These are phyloP conservation scores for Cacatua alba DNA, from an alignment of 2,113 vertebrate genomes.

Conservation along the genomic window DNA sequence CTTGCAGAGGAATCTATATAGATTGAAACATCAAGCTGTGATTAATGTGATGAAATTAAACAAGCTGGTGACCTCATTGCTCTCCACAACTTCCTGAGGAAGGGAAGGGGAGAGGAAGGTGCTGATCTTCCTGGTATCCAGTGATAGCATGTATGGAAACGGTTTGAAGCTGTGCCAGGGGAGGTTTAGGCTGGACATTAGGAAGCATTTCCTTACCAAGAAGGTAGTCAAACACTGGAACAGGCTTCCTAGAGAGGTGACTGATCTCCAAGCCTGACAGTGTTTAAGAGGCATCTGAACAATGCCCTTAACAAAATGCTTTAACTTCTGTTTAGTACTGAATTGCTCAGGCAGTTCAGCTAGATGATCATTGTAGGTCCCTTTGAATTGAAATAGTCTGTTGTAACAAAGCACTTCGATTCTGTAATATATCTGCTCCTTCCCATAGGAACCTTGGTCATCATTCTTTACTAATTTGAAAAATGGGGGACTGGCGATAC, in stretches of 20 bases:
- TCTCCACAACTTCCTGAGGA: background rate
- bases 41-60: background rate
- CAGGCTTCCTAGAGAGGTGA: background rate
- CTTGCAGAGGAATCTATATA: background rate
- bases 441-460: conserved; percentile 81
- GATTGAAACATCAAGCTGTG: background rate
- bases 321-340: background rate
- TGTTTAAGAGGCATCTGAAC: background rate
- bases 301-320: background rate
- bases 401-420: background rate
- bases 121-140: background rate
- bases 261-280: accelerated
- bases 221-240: background rate
- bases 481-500: background rate
- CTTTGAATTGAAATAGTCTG: background rate
- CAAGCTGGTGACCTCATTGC: background rate
- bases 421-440: background rate
- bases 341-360: background rate
- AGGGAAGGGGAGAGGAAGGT: background rate
- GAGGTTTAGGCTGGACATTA: background rate
- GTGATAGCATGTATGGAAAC: accelerated
- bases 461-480: conserved; percentile 80
- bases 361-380: background rate
- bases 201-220: background rate
- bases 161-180: background rate